phyloP scores from a whole-genome alignment of 2,113 vertebrate species.

The Cervus canadensis region DNA sequence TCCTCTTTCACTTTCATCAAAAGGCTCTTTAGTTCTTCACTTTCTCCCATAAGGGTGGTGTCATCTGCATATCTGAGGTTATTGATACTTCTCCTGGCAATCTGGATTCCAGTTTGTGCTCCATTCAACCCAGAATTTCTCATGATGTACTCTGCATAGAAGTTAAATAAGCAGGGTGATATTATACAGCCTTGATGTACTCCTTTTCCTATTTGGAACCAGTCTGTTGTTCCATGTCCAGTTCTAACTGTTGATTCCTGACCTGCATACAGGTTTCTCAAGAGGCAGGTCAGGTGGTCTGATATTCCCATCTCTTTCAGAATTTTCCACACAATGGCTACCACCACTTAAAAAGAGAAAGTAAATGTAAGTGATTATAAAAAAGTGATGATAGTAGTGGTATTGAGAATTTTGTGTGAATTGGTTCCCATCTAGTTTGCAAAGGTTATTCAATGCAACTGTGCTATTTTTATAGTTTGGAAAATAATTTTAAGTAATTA shows the following conservation, averaged over 20 bases:
- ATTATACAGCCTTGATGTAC: accelerated
- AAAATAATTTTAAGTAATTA: neutral
- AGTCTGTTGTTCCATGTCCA: neutral
- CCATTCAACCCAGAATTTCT: accelerated
- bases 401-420: neutral
- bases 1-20: neutral
- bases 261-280: neutral
- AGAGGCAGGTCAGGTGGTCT: neutral
- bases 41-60: neutral
- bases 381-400: neutral
- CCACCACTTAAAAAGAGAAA: neutral
- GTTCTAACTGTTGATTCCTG: neutral
- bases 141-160: neutral
- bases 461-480: neutral
- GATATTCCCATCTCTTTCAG: neutral
- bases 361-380: neutral
- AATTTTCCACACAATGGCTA: neutral
- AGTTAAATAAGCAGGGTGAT: neutral
- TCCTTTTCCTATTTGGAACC: neutral
- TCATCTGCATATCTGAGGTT: neutral
- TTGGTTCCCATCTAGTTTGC: neutral
- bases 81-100: accelerated
- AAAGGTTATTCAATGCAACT: neutral
- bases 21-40: neutral
- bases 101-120: neutral